phyloP scores from a whole-genome alignment of 2,888 invertebrate genomes.

The Operophtera brumata region DNA sequence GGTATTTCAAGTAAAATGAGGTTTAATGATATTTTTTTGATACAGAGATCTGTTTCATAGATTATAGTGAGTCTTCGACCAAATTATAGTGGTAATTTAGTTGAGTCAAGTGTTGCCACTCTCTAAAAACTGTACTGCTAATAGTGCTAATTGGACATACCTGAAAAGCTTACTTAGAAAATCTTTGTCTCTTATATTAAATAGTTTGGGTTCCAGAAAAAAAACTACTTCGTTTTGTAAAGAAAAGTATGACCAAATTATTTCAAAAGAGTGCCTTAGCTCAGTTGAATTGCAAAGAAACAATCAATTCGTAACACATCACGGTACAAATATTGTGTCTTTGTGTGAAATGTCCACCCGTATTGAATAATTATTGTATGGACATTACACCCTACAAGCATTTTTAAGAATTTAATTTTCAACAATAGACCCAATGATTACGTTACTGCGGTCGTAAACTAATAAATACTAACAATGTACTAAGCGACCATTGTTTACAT shows the following conservation, averaged over 20 bases:
- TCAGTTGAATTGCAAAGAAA: slow-evolving; percentile 38
- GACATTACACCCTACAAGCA: slow-evolving; percentile 61
- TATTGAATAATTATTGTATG: slow-evolving; percentile 51
- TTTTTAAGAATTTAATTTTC: slow-evolving; percentile 58
- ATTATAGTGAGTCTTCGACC: too few species aligned
- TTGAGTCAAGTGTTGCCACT: too few species aligned
- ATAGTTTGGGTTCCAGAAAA: too few species aligned
- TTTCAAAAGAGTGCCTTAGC: slow-evolving; percentile 14
- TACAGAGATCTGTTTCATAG: too few species aligned
- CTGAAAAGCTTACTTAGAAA: too few species aligned
- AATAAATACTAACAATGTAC: slow-evolving; percentile 67
- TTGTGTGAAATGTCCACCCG: slow-evolving; percentile 47
- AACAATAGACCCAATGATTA: slow-evolving; percentile 71
- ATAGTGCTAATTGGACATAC: too few species aligned
- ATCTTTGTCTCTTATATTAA: too few species aligned
- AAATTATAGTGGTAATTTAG: too few species aligned
- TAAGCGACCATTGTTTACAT: slow-evolving; percentile 71
- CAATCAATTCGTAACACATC: slow-evolving; percentile 65
- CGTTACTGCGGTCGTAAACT: slow-evolving; percentile 65
- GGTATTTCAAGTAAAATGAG: too few species aligned
- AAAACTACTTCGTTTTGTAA: background rate
- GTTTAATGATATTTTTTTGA: too few species aligned
- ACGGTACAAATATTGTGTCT: slow-evolving; percentile 76
- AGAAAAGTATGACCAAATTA: background rate
- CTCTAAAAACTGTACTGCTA: too few species aligned